phyloP scores from a whole-genome alignment of 2,888 invertebrate genomes.

The Pseudococcus longispinus region DNA sequence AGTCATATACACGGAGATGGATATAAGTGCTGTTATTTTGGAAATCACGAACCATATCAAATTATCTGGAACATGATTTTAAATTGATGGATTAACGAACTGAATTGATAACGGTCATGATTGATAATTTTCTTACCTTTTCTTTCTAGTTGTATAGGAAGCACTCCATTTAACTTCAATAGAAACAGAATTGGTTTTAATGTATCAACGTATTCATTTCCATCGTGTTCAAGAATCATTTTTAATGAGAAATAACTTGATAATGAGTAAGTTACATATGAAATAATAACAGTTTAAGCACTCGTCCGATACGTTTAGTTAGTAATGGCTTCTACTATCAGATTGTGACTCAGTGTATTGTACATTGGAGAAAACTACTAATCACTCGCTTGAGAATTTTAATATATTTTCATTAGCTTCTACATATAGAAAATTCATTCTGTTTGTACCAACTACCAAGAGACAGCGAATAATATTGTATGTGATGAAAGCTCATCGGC shows the following conservation, averaged over 20 bases:
- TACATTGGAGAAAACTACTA: neutral
- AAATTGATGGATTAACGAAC: too few relatives aligned
- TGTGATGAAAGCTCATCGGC: neutral
- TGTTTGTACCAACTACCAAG: too few relatives aligned
- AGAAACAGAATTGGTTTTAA: neutral
- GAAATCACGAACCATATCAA: slow-evolving; percentile 16
- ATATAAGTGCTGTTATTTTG: neutral
- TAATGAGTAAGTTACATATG: too few relatives aligned
- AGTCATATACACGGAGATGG: neutral
- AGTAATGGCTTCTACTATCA: neutral
- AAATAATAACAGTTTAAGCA: too few relatives aligned
- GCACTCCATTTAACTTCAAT: slow-evolving; percentile 2
- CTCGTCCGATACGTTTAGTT: too few relatives aligned
- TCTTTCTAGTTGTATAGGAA: slow-evolving; percentile 1
- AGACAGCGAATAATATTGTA: too few relatives aligned
- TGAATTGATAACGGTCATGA: too few relatives aligned
- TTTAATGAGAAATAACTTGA: neutral
- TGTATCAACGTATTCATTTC: neutral
- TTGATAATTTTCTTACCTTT: neutral
- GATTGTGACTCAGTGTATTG: neutral
- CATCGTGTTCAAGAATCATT: neutral
- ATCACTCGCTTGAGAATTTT: neutral
- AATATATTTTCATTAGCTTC: too few relatives aligned
- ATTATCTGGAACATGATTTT: neutral
- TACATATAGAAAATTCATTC: too few relatives aligned